A percentile compares a stretch with the other conserved stretches of the same genome.
Conservation (phyloP, 2,888 invertebrate genomes). For the Leptopilina syphax region DNA sequence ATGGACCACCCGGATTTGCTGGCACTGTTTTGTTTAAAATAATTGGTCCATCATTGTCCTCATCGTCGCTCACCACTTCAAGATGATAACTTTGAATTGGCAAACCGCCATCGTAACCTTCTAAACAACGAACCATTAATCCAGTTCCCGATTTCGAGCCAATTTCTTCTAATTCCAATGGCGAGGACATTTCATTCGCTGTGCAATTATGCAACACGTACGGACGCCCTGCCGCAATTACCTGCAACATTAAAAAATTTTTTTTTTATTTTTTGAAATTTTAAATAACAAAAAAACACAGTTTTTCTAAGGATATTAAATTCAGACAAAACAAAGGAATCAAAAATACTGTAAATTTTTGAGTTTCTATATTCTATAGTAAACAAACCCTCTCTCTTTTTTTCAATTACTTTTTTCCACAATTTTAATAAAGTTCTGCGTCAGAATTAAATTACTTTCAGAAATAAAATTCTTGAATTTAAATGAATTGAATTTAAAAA, state of each 20-base stretch:
- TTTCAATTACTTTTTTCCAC: no score
- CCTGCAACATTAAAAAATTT: constrained; percentile 59
- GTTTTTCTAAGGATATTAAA: background rate
- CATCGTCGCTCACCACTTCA: constrained; percentile 70
- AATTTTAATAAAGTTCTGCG: no score
- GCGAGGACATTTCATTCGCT: constrained; percentile 88
- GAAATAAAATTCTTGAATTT: no score
- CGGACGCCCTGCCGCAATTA: constrained; percentile 81
- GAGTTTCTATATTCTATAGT: no score
- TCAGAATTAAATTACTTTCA: no score
- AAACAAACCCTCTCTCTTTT: no score
- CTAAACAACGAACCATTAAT: constrained; percentile 90
- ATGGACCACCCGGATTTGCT: constrained; percentile 81
- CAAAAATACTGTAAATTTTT: no score
- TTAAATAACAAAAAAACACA: no score
- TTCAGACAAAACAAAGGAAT: background rate
- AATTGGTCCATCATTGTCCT: constrained; percentile 58
- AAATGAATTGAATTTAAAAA: no score
- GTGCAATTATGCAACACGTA: constrained; percentile 92
- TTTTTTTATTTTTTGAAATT: background rate
- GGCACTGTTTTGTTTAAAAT: constrained; percentile 77
- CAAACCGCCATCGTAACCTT: constrained; percentile 92
- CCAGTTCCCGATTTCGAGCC: constrained; percentile 81
- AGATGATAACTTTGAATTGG: constrained; percentile 78
- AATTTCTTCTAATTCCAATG: constrained; percentile 65